Evolutionary conservation across 2,113 vertebrate genomes (phyloP), one percentile per base, ranked within the genome.

Genomic region (Malurus cyaneus): DNA sequence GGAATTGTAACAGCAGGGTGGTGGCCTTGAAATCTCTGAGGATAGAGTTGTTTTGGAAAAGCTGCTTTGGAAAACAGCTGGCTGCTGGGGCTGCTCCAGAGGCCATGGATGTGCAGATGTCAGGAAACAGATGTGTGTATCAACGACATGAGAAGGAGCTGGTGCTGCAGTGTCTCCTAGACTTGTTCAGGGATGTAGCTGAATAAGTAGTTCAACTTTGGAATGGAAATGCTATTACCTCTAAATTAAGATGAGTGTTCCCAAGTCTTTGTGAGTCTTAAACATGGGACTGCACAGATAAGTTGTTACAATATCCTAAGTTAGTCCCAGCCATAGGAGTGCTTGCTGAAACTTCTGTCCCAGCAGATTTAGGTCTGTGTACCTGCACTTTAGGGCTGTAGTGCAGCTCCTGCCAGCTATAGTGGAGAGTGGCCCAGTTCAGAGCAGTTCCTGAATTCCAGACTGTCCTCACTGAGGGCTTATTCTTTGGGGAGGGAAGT

Each of bases 151-250:
- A 20, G 6, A 28, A 34, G 52, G 86, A 84, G 60, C 42, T 70
- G 80, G 6, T 23, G 1, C 23, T 57, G 1, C 23, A 18, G 60
- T 11, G 19, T 7, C 34, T 23, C 0, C 28, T 12, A 1, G 2
- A 2, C 41, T 46, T 31, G 4, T 6, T 70, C 20, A 32, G 56
- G 56, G 17, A 18, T 53, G 18, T 6, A 42, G 74, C 25, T 66
- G 14, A 49, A 25, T 34, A 44, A 42, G 42, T 8, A 46, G 9
- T 5, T 74, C 25, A 39, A 1, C 8, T 56, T 71, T 49, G 18
- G 5, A 9, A 1, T 26, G 36, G 34, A 79, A 92, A 79, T 60
- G 32, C 24, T 18, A 0, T 26, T 32, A 11, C 20, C 8, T 86
- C 31, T 46, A 19, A 69, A 41, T 44, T 25, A 19, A 56, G 20